phyloP scores from a whole-genome alignment of 2,113 vertebrate species.

The Chauna torquata region DNA sequence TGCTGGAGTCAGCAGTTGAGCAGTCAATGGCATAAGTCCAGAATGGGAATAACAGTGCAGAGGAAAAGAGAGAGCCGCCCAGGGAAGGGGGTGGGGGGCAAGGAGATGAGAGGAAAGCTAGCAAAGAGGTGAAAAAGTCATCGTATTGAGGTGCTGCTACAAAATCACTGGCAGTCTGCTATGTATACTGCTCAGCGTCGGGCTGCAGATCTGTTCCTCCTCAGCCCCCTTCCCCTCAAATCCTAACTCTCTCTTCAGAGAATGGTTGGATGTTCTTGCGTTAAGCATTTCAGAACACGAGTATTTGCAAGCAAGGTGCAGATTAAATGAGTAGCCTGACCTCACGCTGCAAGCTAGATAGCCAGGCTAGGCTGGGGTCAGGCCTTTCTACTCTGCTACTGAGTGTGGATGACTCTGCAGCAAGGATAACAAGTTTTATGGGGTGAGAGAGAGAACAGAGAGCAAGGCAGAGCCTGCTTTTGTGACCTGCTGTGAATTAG shows the following conservation, averaged over 20 bases:
- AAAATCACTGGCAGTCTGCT: neutral
- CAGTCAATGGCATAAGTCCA: neutral
- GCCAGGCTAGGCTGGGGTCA: neutral
- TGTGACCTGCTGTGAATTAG: neutral
- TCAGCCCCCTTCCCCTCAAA: neutral
- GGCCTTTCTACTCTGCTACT: neutral
- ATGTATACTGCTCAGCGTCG: neutral
- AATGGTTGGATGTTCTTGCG: neutral
- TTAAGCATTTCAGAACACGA: neutral
- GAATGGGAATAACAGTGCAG: neutral
- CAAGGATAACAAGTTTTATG: neutral
- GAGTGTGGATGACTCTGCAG: neutral
- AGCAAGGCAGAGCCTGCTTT: neutral
- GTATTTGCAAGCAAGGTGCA: neutral
- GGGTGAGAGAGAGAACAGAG: neutral
- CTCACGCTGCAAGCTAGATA: neutral
- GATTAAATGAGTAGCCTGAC: neutral
- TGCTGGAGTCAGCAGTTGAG: neutral
- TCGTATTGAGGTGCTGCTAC: neutral
- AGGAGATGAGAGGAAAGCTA: neutral
- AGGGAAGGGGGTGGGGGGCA: accelerated
- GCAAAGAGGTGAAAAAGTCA: neutral
- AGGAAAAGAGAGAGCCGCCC: neutral
- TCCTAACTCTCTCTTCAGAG: neutral
- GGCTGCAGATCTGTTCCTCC: neutral